Evolutionary conservation across 2,888 invertebrate genomes (phyloP).

Genomic region (Sympetrum striolatum): DNA sequence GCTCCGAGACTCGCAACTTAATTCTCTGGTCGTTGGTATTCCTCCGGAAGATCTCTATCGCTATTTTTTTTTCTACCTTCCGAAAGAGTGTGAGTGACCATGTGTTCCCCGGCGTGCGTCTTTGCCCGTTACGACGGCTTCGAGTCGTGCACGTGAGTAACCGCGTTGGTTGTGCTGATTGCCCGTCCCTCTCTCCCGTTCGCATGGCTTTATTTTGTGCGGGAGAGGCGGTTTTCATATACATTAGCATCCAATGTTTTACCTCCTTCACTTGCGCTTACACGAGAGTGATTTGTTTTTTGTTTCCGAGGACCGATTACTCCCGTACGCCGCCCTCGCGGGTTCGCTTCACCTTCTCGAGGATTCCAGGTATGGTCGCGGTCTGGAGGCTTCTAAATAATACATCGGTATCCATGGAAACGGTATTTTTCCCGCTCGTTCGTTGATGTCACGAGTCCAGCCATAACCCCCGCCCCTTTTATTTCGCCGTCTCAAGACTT

Average conservation of each 20-base stretch:
- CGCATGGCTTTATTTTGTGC: background rate
- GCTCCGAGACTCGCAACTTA: background rate
- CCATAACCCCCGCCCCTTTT: background rate
- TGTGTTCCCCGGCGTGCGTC: slow-evolving; percentile 5
- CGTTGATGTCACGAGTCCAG: background rate
- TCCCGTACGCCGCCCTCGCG: background rate
- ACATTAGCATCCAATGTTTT: background rate
- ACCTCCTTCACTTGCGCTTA: background rate
- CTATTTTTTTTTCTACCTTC: background rate
- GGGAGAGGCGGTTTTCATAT: background rate
- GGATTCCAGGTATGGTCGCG: background rate
- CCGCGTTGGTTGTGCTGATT: background rate
- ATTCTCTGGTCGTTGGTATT: background rate
- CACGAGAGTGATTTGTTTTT: background rate
- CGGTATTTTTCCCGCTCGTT: background rate
- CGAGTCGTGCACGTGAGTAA: slow-evolving; percentile 9
- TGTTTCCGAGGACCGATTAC: background rate
- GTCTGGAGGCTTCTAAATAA: background rate
- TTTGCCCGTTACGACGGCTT: background rate
- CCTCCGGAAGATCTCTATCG: background rate
- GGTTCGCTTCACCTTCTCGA: background rate
- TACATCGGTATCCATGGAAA: background rate
- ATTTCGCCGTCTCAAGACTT: background rate
- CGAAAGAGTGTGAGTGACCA: slow-evolving; percentile 9
- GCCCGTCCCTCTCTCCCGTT: background rate